These are phyloP conservation scores for Palythoa grandis DNA, from an alignment of 92 coral and sea anemone genomes.

Conservation along the genomic window DNA sequence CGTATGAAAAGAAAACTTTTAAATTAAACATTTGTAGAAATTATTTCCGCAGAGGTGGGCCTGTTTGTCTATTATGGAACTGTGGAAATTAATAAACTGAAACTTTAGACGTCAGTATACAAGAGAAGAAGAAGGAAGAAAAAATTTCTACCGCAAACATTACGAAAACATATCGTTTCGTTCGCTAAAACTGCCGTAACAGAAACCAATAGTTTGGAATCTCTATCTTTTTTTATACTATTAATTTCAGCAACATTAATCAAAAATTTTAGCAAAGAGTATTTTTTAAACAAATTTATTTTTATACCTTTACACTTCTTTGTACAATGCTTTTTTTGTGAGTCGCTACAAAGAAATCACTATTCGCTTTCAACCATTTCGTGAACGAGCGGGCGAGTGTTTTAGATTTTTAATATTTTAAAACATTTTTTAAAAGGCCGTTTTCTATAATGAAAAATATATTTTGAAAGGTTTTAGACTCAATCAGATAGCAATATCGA, in stretches of 20 bases:
- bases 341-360: not conserved
- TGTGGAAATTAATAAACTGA: slow-evolving; percentile 9
- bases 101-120: not conserved
- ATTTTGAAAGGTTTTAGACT: not conserved
- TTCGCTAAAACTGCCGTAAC: not conserved
- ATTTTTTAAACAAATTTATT: not conserved
- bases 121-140: not conserved
- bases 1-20: not conserved
- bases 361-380: not conserved
- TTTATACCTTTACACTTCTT: not conserved
- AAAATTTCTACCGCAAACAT: not conserved
- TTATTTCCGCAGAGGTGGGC: slow-evolving; percentile 33
- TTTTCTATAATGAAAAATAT: not conserved
- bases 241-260: not conserved
- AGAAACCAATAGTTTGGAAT: not conserved
- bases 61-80: not conserved
- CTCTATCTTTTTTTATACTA: not conserved
- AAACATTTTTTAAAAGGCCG: not conserved
- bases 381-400: not conserved
- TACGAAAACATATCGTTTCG: not conserved
- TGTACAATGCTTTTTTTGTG: not conserved
- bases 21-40: slow-evolving; percentile 21
- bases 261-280: not conserved
- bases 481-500: not conserved
- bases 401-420: not conserved